These are phyloP conservation scores for Pemphigus obesinymphae DNA, from an alignment of 1,140 invertebrate genomes.

Conservation along the genomic window DNA sequence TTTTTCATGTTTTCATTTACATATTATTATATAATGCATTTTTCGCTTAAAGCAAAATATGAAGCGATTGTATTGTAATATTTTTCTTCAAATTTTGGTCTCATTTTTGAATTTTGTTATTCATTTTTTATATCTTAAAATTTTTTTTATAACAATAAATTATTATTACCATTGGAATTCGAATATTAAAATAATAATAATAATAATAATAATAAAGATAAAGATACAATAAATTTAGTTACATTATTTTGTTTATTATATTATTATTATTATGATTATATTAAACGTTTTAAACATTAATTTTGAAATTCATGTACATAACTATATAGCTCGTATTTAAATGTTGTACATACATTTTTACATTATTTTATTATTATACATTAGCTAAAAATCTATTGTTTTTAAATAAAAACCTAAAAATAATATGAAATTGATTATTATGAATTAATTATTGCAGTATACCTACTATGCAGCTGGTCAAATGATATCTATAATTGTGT, in stretches of 20 bases:
- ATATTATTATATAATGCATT: not conserved
- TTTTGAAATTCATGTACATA: conserved; percentile 37
- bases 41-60: not conserved
- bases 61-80: not conserved
- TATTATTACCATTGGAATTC: not conserved
- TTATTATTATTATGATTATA: not conserved
- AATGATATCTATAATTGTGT: no score
- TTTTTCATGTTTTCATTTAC: not conserved
- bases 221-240: conserved; percentile 10
- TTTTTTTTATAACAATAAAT: not conserved
- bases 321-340: conserved; percentile 25
- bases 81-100: not conserved
- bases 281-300: conserved; percentile 20
- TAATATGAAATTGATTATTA: not conserved
- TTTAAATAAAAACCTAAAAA: conserved; percentile 31
- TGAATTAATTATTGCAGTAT: no score
- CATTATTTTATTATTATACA: conserved; percentile 36
- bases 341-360: conserved; percentile 40
- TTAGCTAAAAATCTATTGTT: conserved; percentile 36
- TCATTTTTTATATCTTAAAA: not conserved
- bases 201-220: not conserved
- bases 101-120: conserved; percentile 9
- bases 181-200: not conserved
- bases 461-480: no score
- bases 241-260: conserved; percentile 16